phyloP scores from a whole-genome alignment of 37 sponge, comb jelly and placozoan genomes.

The Lycopodina hypogea region DNA sequence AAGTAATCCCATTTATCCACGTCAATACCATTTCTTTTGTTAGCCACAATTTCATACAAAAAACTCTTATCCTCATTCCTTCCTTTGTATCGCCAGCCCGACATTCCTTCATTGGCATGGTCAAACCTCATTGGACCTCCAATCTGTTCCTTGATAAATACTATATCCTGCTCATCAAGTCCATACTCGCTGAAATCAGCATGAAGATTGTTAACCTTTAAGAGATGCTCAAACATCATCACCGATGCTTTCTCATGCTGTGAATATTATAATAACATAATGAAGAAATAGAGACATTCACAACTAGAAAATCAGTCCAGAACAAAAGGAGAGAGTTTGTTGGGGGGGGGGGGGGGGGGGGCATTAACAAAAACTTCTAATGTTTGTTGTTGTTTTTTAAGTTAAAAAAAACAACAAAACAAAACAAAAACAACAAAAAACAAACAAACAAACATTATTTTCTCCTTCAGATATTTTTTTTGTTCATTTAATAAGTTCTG shows the following conservation, averaged over 20 bases:
- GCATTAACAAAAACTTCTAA: too few species aligned
- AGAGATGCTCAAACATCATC: slow-evolving; percentile 82
- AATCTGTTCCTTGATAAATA: slow-evolving; percentile 91
- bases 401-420: too few species aligned
- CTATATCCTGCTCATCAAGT: slow-evolving; percentile 64
- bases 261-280: too few species aligned
- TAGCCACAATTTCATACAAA: slow-evolving; percentile 97
- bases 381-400: too few species aligned
- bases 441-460: too few species aligned
- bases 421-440: too few species aligned
- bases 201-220: slow-evolving; percentile 59
- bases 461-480: too few species aligned
- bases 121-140: slow-evolving; percentile 53
- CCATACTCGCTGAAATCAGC: slow-evolving; percentile 51
- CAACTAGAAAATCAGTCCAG: background rate
- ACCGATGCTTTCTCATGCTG: slow-evolving; percentile 91
- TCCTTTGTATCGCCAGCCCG: slow-evolving; percentile 77
- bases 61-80: slow-evolving; percentile 83
- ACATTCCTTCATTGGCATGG: slow-evolving; percentile 11
- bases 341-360: too few species aligned
- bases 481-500: too few species aligned
- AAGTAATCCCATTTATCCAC: slow-evolving; percentile 99
- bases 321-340: background rate
- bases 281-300: too few species aligned
- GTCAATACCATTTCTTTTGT: slow-evolving; percentile 93